Evolutionary conservation across 2,113 vertebrate species (phyloP), one percentile per base, ranked within the genome.

Genomic region (Dipodomys spectabilis): DNA sequence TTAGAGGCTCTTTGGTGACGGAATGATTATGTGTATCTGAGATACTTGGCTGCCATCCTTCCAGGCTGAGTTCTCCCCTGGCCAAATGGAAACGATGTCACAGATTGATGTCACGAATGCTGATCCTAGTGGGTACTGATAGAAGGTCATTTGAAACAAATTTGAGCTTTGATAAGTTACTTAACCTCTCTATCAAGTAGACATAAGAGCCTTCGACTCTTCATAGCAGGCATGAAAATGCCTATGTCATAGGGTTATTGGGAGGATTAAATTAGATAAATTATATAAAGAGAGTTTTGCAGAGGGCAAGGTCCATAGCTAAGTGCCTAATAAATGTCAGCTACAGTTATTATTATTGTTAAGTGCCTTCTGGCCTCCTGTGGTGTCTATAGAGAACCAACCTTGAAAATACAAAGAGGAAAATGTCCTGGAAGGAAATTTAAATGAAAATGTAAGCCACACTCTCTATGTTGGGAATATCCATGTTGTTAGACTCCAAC

Each of bases 371-470:
- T 86, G 62, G 53, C 27, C 44, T 80, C 27, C 35, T 80, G 20
- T 81, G 79, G 22, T 83, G 15, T 71, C 80, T 91, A 23, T 71
- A 73, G 62, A 68, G 27, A 91, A 65, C 12, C 23, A 89, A 7
- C 20, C 53, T 89, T 83, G n/a, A 93, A 45, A 91, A 81, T 23
- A 82, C 22, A 49, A 60, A 85, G 20, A 89, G 65, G 84, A 90
- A 92, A 94, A 74, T 73, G 19, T 72, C 35, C 62, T 79, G 49
- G 45, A 82, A 23, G 7, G 32, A 84, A 94, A 90, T n/a, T 67
- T 23, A 84, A 84, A 88, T 92, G 49, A 92, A 85, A 92, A 32
- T 82, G 22, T 87, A 93, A 94, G 49, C 82, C 68, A 84, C 28
- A 81, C 18, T 73, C 23, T 90, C 25, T 16, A 64, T 64, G 62